These are phyloP conservation scores for Engystomops pustulosus DNA, from an alignment of 2,113 vertebrate species.

Conservation along the genomic window DNA sequence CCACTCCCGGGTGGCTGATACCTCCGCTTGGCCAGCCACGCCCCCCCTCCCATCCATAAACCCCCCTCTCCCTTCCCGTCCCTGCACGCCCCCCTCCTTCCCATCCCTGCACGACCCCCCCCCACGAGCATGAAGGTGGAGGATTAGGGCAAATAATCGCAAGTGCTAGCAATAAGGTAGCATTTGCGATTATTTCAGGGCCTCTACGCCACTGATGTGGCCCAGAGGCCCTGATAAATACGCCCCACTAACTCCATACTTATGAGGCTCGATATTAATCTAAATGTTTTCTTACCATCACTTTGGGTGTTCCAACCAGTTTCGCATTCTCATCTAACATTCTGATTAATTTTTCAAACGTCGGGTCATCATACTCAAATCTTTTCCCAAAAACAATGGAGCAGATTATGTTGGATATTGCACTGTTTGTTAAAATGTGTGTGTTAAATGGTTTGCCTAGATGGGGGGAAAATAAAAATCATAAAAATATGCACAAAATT, in stretches of 20 bases:
- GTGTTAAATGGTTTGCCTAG: constrained; percentile 70
- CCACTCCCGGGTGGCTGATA: no score
- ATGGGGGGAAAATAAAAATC: background rate
- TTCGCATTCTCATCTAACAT: constrained; percentile 67
- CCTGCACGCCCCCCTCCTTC: no score
- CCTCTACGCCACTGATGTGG: no score
- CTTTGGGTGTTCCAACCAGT: constrained; percentile 64
- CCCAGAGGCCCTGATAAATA: no score
- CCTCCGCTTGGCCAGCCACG: no score
- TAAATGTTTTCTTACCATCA: constrained; percentile 65
- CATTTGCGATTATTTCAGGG: no score
- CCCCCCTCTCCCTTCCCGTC: no score
- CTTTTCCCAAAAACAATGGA: constrained; percentile 73
- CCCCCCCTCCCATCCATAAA: no score
- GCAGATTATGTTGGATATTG: constrained; percentile 73
- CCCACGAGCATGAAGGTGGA: no score
- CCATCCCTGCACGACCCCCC: no score
- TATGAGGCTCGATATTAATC: background rate
- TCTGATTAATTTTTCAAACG: constrained; percentile 66
- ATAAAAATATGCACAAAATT: background rate
- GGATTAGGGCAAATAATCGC: no score
- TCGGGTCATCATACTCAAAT: constrained; percentile 72
- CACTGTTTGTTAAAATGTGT: constrained; percentile 65
- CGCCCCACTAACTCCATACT: background rate
- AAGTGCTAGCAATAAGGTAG: no score